Percentiles rank a stretch among this genome's conserved stretches.
These are phyloP conservation scores for Diploscapter pachys DNA, from an alignment of 1,140 invertebrate genomes.

Conservation along the genomic window DNA sequence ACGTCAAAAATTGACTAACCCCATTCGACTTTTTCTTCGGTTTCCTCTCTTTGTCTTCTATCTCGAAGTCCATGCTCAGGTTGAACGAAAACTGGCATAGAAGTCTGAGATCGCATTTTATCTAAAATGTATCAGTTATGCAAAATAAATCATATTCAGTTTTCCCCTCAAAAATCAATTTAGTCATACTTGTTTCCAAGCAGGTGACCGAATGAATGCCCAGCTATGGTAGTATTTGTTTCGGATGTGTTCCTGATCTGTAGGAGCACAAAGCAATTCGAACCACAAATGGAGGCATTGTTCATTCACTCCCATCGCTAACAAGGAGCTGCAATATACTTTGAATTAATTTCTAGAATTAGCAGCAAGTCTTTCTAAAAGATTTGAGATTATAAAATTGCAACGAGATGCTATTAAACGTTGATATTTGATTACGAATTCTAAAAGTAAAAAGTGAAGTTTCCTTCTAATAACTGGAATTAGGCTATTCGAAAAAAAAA, in stretches of 20 bases:
- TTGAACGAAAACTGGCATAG: constrained; percentile 95
- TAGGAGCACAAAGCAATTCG: constrained; percentile 89
- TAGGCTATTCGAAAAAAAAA: no score
- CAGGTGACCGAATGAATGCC: constrained; percentile 97
- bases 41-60: constrained; percentile 64
- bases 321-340: constrained; percentile 21
- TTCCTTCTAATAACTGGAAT: no score
- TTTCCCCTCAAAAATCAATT: not conserved
- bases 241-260: constrained; percentile 73
- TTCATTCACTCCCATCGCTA: constrained; percentile 33
- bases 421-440: no score
- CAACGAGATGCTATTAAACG: no score
- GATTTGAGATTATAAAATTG: no score
- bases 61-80: constrained; percentile 91
- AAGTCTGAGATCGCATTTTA: constrained; percentile 92
- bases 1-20: constrained; percentile 9
- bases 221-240: constrained; percentile 97
- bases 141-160: not conserved
- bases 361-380: no score
- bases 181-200: constrained; percentile 73
- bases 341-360: no score
- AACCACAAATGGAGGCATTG: constrained; percentile 87
- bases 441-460: no score
- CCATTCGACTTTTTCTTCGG: constrained; percentile 29
- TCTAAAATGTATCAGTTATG: constrained; percentile 66